Percentiles rank a stretch among this genome's conserved stretches.
Conservation (phyloP, 2,113 vertebrate species). For the Lipotes vexillifer region DNA sequence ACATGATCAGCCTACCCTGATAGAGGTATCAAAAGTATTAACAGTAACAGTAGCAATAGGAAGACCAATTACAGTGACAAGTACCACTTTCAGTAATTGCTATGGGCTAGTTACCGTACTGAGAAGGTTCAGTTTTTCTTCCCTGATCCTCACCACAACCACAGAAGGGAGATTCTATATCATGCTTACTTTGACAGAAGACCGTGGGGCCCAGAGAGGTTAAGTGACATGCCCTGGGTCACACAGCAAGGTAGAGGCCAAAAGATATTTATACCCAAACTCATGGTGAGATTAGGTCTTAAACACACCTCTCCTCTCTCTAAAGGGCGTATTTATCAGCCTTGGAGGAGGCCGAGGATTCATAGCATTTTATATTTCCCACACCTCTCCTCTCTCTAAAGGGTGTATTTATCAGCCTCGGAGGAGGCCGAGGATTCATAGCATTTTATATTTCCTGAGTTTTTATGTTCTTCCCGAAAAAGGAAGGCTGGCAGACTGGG, state of each 20-base stretch:
- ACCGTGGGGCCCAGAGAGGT: neutral
- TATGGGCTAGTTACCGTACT: accelerated
- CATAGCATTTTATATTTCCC: neutral
- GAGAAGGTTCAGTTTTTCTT: neutral
- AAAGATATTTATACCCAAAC: neutral
- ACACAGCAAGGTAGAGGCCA: neutral
- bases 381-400: neutral
- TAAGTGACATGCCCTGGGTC: neutral
- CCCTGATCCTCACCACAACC: neutral
- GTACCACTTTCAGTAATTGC: neutral
- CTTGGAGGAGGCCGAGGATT: neutral
- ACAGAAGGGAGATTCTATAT: neutral
- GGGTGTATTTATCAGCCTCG: neutral
- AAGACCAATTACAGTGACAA: neutral
- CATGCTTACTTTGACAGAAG: neutral
- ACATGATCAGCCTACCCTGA: neutral
- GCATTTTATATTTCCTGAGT: neutral
- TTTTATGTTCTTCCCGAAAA: neutral
- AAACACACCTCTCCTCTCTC: neutral
- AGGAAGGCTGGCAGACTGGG: neutral
- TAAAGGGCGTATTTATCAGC: neutral
- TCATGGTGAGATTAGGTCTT: neutral
- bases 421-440: neutral
- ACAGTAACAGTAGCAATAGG: accelerated
- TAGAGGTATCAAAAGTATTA: neutral